Evolutionary conservation across 92 coral and sea anemone genomes (phyloP).

Genomic region (Paragorgia papillata): DNA sequence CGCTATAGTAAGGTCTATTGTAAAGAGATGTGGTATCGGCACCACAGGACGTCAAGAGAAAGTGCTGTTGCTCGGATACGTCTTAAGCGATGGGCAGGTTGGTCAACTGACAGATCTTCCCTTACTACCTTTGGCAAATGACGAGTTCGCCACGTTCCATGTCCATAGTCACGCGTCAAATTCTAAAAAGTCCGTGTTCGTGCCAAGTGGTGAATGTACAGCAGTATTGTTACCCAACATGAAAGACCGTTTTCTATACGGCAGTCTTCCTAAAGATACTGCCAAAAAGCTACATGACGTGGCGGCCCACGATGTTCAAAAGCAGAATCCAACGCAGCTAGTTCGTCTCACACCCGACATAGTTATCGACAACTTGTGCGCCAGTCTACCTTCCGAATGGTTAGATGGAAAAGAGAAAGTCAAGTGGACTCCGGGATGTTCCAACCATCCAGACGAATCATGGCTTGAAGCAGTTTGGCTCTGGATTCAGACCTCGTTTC

Average conservation of each 20-base stretch:
- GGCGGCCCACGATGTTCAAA: background rate
- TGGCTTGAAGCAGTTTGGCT: slow-evolving; percentile 70
- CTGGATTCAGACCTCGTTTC: slow-evolving; percentile 57
- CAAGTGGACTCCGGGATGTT: slow-evolving; percentile 60
- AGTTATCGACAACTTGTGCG: slow-evolving; percentile 51
- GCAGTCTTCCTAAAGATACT: slow-evolving; percentile 16
- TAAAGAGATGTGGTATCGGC: slow-evolving; percentile 21
- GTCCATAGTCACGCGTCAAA: background rate
- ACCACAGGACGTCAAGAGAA: slow-evolving; percentile 29
- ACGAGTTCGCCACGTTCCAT: slow-evolving; percentile 45
- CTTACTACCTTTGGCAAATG: slow-evolving; percentile 78
- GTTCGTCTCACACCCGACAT: slow-evolving; percentile 49
- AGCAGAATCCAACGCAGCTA: slow-evolving; percentile 54
- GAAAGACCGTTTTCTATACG: slow-evolving; percentile 64
- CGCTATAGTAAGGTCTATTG: slow-evolving; percentile 46
- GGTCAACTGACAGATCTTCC: slow-evolving; percentile 67
- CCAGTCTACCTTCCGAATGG: slow-evolving; percentile 63
- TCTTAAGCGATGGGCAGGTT: slow-evolving; percentile 62
- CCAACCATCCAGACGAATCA: slow-evolving; percentile 60
- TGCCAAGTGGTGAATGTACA: slow-evolving; percentile 45
- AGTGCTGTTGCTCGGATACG: slow-evolving; percentile 65
- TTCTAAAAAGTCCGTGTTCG: slow-evolving; percentile 51
- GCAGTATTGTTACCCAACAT: slow-evolving; percentile 62
- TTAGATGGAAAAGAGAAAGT: slow-evolving; percentile 9
- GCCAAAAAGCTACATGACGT: slow-evolving; percentile 30